A percentile compares a stretch with the other conserved stretches of the same genome.
Conservation (phyloP, 2,888 invertebrate species). For the Limnephilus marmoratus region DNA sequence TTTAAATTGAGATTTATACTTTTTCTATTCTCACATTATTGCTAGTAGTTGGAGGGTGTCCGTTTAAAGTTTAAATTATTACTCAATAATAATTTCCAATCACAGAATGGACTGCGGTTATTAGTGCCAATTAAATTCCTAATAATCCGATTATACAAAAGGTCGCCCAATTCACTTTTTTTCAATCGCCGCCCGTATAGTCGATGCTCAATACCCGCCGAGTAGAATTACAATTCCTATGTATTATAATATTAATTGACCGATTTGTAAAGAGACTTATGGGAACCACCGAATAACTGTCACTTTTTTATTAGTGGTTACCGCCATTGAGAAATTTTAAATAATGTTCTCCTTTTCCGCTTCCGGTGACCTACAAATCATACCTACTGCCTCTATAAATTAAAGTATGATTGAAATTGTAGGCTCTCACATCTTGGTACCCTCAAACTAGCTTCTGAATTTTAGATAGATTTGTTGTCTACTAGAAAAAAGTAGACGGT, state of each 20-base stretch:
- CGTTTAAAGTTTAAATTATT: not conserved
- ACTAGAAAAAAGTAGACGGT: no score
- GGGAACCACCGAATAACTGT: constrained; percentile 32
- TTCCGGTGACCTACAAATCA: not conserved
- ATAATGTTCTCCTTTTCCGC: constrained; percentile 9
- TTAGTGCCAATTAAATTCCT: constrained; percentile 22
- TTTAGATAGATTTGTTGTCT: no score
- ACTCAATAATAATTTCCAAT: not conserved
- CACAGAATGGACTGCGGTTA: constrained; percentile 20
- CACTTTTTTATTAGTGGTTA: not conserved
- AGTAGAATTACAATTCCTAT: not conserved
- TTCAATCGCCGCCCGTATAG: constrained; percentile 40
- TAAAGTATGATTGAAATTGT: not conserved
- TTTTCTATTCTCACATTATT: no score
- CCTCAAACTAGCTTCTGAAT: no score
- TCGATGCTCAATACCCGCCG: constrained; percentile 23
- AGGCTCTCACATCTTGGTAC: not conserved
- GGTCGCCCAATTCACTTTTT: constrained; percentile 4
- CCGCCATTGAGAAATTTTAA: constrained; percentile 8
- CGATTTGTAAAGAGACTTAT: constrained; percentile 37
- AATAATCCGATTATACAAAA: constrained; percentile 39
- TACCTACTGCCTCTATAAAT: not conserved
- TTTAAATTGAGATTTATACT: no score
- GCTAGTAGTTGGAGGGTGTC: not conserved
- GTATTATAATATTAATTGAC: constrained; percentile 14